Evolutionary conservation across 2,113 vertebrate genomes (phyloP), one percentile per base, ranked within the genome.

Genomic region (Microtus montanus): DNA sequence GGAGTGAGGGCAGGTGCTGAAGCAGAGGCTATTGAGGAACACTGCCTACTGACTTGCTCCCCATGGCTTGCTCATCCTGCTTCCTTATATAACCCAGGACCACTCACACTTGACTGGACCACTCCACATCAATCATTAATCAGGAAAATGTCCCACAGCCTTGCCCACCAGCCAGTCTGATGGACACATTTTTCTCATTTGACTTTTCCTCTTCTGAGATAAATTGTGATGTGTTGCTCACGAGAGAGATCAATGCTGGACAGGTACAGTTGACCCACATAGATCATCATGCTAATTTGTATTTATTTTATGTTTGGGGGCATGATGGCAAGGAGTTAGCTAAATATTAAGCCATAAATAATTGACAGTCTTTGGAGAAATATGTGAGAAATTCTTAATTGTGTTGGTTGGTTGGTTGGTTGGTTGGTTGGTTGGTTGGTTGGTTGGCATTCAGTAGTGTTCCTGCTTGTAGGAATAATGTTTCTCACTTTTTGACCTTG

Each of bases 371-470:
- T 63, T 12, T 44, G 73, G 17, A 89, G 30, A 91, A 95, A 44
- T 58, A 79, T 11, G 7, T 20, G 30, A 63, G 41, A 71, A 66
- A 91, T 47, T 87, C 24, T 84, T 64, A 63, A 84, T 52, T 84
- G 58, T 64, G 47, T 89, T 95, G 68, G 64, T 68, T 86, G 38
- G 64, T 68, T 41, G 41, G 41, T 41, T 41, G 41, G 2, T 89
- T 96, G 87, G 35, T 68, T 86, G 38, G 47, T 89, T 95, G 68
- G 64, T 68, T 86, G 38, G 64, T 68, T 41, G 41, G 41, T 41
- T 41, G 41, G 2, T 89, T 96, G 87, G 35, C 41, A 63, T 35
- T 94, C 19, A 71, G 13, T 38, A 22, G 41, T 89, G 0, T 54
- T 24, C 75, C 70, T 90, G 73, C 33, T 58, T 93, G 66, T 54